Conservation (phyloP, 2,888 invertebrate genomes). For the Chrysopilus asiliformis region DNA sequence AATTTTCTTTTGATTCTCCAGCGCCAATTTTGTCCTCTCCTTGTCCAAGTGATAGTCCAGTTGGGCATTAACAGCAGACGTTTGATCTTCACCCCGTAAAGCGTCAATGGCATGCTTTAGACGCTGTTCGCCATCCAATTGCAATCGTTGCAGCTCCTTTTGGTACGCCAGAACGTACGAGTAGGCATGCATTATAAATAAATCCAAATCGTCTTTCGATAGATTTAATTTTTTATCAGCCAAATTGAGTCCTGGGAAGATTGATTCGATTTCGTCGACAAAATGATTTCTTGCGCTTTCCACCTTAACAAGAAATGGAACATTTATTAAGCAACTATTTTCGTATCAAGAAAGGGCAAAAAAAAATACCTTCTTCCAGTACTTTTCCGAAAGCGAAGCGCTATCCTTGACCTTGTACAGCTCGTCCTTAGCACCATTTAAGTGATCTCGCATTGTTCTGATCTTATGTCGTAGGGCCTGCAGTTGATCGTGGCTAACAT, state of each 20-base stretch:
- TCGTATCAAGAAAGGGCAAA: no score
- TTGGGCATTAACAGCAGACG: slow-evolving; percentile 39
- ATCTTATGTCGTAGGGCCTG: slow-evolving; percentile 43
- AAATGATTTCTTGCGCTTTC: slow-evolving; percentile 46
- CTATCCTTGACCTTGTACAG: slow-evolving; percentile 43
- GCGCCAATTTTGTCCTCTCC: slow-evolving; percentile 50
- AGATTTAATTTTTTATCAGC: slow-evolving; percentile 48
- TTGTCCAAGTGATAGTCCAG: slow-evolving; percentile 56
- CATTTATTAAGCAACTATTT: slow-evolving; percentile 21
- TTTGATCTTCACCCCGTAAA: slow-evolving; percentile 43
- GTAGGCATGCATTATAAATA: slow-evolving; percentile 67
- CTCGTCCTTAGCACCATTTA: slow-evolving; percentile 44
- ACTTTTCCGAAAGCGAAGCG: slow-evolving; percentile 57
- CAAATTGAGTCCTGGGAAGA: slow-evolving; percentile 60
- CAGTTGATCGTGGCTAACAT: slow-evolving; percentile 32
- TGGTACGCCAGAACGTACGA: slow-evolving; percentile 62
- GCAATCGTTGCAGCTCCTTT: slow-evolving; percentile 58
- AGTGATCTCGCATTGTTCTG: slow-evolving; percentile 42
- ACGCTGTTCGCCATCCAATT: slow-evolving; percentile 48
- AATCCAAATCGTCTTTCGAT: slow-evolving; percentile 52
- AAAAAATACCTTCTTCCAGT: slow-evolving; percentile 58
- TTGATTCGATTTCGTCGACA: slow-evolving; percentile 49
- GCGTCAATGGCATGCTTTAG: slow-evolving; percentile 50
- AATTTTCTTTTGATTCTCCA: slow-evolving; percentile 55
- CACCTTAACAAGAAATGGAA: slow-evolving; percentile 18